Evolutionary conservation across 2,113 vertebrate species (phyloP), one percentile per base, ranked within the genome.

Genomic region (Nansenia antarctica): DNA sequence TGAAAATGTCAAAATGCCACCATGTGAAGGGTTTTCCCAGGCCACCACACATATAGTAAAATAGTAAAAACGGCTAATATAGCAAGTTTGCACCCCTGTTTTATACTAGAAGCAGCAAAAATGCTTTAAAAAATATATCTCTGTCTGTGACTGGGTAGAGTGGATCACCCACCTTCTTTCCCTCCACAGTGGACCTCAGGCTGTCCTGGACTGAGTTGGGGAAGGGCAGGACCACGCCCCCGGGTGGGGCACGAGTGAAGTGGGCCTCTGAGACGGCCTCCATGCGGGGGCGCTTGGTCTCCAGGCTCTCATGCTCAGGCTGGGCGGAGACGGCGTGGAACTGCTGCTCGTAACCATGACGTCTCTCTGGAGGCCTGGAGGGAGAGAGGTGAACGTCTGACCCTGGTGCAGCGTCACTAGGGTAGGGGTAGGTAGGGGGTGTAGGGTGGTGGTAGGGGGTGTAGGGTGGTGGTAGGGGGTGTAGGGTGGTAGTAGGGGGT

Each of bases 311-410:
- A 68, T 96, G 95, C 47, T 98, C 98, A 22, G 87, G 62, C 63
- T 95, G 94, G 54, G 92, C 81, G 14, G 92, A 82, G 66, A 94
- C 77, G 32, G 93, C 87, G 82, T 96, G 94, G 80, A 95, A 98
- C 80, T 94, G 93, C 72, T 95, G 94, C 30, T 98, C 98, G 78
- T 98, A 99, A 73, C 92, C 96, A 86, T 95, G 93, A 76, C 96
- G 94, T 83, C 96, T 94, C 88, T 99, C 98, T 62, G 96, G 95
- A 84, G 98, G 97, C 92, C 98, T 99, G 78, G 29, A 39, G 57
- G 0, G 52, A 12, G 76, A 74, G 69, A 35, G 74, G 14, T 6
- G 66, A 52, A 79, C 64, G 67, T n/a, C n/a, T n/a, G n/a, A n/a
- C n/a, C n/a, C n/a, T n/a, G n/a, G n/a, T n/a, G n/a, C n/a, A n/a